Percentiles rank a stretch among this genome's conserved stretches.
Evolutionary conservation across 2,113 vertebrate genomes (phyloP).

Genomic region (Psettodes erumei): DNA sequence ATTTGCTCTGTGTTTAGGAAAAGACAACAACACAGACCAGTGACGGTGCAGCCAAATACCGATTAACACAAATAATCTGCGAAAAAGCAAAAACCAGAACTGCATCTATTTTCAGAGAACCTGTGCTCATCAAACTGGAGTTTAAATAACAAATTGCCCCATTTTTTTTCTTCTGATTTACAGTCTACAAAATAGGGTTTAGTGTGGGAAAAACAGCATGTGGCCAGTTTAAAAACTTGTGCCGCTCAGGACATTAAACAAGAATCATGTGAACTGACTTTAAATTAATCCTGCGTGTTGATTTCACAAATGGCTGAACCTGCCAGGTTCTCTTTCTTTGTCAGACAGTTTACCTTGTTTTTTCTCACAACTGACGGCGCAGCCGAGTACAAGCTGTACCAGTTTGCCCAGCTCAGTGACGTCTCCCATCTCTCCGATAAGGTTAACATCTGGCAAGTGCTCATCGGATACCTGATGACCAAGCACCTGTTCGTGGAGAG

Average conservation of each 20-base stretch:
- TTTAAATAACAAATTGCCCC: neutral
- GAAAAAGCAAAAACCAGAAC: slow-evolving; percentile 26
- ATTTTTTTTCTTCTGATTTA: neutral
- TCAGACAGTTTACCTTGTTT: slow-evolving; percentile 86
- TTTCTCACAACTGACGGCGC: slow-evolving; percentile 92
- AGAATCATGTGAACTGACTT: slow-evolving; percentile 35
- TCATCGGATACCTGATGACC: slow-evolving; percentile 86
- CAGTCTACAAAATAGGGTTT: neutral
- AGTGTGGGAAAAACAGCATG: neutral
- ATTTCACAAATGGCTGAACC: slow-evolving; percentile 35
- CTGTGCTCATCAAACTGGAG: neutral
- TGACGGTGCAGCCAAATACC: slow-evolving; percentile 54
- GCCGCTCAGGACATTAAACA: neutral
- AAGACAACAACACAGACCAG: slow-evolving; percentile 38
- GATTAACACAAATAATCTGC: slow-evolving; percentile 42
- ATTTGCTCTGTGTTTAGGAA: slow-evolving; percentile 87
- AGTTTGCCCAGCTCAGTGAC: slow-evolving; percentile 88
- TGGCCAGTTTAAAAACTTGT: neutral
- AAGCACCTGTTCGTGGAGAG: slow-evolving; percentile 79
- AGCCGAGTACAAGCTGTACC: slow-evolving; percentile 90
- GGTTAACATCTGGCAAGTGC: slow-evolving; percentile 87
- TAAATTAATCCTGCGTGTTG: slow-evolving; percentile 28
- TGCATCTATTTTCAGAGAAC: slow-evolving; percentile 11
- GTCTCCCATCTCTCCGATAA: slow-evolving; percentile 88
- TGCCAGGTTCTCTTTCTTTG: neutral